These are phyloP conservation scores for Cristatella mucedo DNA, from an alignment of 2,888 invertebrate genomes.

Conservation along the genomic window DNA sequence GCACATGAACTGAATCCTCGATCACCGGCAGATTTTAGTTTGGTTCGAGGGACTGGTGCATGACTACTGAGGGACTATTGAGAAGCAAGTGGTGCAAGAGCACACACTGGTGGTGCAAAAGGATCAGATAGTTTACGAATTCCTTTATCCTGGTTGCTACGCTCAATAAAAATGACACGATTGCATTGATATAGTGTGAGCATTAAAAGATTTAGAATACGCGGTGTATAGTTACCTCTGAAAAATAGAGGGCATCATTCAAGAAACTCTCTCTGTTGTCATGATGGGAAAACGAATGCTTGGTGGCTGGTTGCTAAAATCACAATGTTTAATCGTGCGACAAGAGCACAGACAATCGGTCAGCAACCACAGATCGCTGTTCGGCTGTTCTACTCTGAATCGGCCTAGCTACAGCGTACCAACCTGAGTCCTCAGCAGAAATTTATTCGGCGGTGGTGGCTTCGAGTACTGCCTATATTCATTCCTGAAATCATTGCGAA, in stretches of 20 bases:
- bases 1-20: no score
- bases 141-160: neutral
- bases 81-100: no score
- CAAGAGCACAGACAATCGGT: no score
- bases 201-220: no score
- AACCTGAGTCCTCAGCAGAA: conserved; percentile 25
- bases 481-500: conserved; percentile 29
- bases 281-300: conserved; percentile 33
- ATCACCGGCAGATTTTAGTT: neutral
- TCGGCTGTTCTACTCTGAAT: no score
- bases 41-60: no score
- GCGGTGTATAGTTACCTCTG: conserved; percentile 20
- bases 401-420: no score
- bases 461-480: conserved; percentile 34
- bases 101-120: neutral
- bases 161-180: conserved; percentile 4
- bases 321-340: no score
- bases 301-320: conserved; percentile 11
- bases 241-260: conserved; percentile 31
- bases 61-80: no score
- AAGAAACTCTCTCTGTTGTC: conserved; percentile 34
- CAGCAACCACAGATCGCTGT: no score
- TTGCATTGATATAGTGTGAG: no score
- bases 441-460: conserved; percentile 33
- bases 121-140: neutral